phyloP scores from a whole-genome alignment of 2,113 vertebrate species.

The Thunnus maccoyii region DNA sequence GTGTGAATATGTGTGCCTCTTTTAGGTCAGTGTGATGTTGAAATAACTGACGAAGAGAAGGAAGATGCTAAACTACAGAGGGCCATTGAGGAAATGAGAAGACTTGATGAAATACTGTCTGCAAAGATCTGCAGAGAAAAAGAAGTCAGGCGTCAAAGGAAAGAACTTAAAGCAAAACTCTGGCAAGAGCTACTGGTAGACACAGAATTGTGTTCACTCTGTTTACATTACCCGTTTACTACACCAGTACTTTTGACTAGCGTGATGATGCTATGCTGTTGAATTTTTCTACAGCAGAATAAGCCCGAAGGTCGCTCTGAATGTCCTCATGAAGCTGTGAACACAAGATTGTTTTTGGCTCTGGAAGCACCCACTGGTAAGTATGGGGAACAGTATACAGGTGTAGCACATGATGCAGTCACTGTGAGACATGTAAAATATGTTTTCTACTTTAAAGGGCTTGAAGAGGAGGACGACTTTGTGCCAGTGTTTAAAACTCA shows the following conservation, averaged over 20 bases:
- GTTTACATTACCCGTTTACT: not conserved
- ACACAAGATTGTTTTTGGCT: slow-evolving; percentile 88
- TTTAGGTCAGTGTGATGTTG: slow-evolving; percentile 42
- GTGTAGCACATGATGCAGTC: not conserved
- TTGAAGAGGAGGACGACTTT: slow-evolving; percentile 72
- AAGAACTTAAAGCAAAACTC: slow-evolving; percentile 86
- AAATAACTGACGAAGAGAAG: slow-evolving; percentile 67
- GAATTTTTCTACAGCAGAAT: slow-evolving; percentile 53
- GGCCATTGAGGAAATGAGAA: slow-evolving; percentile 88
- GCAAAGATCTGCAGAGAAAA: slow-evolving; percentile 83
- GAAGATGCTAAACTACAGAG: slow-evolving; percentile 80
- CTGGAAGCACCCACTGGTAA: slow-evolving; percentile 80
- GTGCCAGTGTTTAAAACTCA: slow-evolving; percentile 87
- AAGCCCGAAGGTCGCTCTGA: slow-evolving; percentile 63
- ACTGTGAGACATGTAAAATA: not conserved
- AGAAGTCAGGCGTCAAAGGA: slow-evolving; percentile 86
- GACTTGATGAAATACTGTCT: slow-evolving; percentile 88
- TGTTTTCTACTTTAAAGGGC: slow-evolving; percentile 10
- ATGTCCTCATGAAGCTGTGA: slow-evolving; percentile 86
- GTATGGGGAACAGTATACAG: not conserved
- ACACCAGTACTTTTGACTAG: not conserved
- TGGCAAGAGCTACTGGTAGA: slow-evolving; percentile 90
- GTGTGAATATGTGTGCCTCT: not conserved
- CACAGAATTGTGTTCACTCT: not conserved
- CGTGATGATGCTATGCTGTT: not conserved